phyloP scores from a whole-genome alignment of 2,888 invertebrate species.

The Allolobophora icterica region DNA sequence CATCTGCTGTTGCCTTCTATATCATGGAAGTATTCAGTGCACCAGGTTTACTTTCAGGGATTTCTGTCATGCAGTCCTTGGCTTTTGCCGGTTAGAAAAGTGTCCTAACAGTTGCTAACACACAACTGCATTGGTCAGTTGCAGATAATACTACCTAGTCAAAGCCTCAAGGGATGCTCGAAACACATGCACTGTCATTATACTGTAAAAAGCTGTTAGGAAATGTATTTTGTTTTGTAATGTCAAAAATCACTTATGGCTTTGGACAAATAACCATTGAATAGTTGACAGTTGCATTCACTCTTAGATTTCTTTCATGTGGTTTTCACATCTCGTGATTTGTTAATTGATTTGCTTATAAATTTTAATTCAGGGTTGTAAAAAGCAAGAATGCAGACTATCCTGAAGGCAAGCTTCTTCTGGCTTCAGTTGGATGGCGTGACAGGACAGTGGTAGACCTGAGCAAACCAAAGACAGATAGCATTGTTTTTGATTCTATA shows the following conservation, averaged over 20 bases:
- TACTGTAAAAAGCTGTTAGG: too few species aligned
- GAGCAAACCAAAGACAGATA: background rate
- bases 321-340: background rate
- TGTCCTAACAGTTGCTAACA: background rate
- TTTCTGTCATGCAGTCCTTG: background rate
- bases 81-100: background rate
- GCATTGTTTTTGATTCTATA: background rate
- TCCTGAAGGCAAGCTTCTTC: conserved; percentile 73
- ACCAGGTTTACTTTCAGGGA: too few species aligned
- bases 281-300: background rate
- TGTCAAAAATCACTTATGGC: too few species aligned
- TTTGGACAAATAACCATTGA: too few species aligned
- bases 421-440: conserved; percentile 75
- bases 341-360: background rate
- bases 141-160: background rate
- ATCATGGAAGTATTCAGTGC: too few species aligned
- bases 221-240: too few species aligned
- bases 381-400: conserved; percentile 74
- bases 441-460: conserved; percentile 48
- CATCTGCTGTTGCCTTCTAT: too few species aligned
- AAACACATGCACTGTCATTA: background rate
- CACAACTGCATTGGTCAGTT: background rate
- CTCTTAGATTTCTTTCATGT: background rate
- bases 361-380: conserved; percentile 69
- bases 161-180: background rate